These are phyloP conservation scores for Orius insidiosus DNA, from an alignment of 1,140 invertebrate species.

Conservation along the genomic window DNA sequence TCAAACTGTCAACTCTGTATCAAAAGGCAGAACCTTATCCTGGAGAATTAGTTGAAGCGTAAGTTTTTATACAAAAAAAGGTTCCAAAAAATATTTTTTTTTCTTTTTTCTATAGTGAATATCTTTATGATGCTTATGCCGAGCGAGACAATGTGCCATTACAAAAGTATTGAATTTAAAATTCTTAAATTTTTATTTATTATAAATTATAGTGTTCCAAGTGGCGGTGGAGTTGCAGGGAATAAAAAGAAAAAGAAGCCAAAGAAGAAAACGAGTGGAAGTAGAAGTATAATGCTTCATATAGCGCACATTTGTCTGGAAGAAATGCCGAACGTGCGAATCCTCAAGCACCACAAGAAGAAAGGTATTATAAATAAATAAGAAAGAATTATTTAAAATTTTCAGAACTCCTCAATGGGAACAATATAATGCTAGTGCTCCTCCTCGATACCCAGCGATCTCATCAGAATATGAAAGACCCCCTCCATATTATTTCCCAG, in stretches of 20 bases:
- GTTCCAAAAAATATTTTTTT: too few relatives aligned
- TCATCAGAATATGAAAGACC: slow-evolving; percentile 73
- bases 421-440: slow-evolving; percentile 51
- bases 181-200: not conserved
- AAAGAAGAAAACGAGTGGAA: slow-evolving; percentile 17
- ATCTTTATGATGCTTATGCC: slow-evolving; percentile 82
- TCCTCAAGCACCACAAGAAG: too few relatives aligned
- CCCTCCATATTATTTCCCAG: slow-evolving; percentile 78
- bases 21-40: slow-evolving; percentile 70
- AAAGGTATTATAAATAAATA: not conserved
- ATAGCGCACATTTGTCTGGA: too few relatives aligned
- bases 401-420: slow-evolving; percentile 36
- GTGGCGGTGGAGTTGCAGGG: not conserved
- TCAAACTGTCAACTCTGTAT: slow-evolving; percentile 63
- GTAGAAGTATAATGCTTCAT: too few relatives aligned
- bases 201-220: not conserved
- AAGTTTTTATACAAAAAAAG: too few relatives aligned
- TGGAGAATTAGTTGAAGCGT: slow-evolving; percentile 63
- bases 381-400: too few relatives aligned
- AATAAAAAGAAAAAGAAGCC: slow-evolving; percentile 11
- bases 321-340: too few relatives aligned
- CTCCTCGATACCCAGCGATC: slow-evolving; percentile 51
- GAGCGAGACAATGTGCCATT: slow-evolving; percentile 83
- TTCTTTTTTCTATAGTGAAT: slow-evolving; percentile 70
- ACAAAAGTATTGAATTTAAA: slow-evolving; percentile 56